A percentile compares a stretch with the other conserved stretches of the same genome.
Conservation (phyloP, 23 tunicate species). For the Diplosoma virens region DNA sequence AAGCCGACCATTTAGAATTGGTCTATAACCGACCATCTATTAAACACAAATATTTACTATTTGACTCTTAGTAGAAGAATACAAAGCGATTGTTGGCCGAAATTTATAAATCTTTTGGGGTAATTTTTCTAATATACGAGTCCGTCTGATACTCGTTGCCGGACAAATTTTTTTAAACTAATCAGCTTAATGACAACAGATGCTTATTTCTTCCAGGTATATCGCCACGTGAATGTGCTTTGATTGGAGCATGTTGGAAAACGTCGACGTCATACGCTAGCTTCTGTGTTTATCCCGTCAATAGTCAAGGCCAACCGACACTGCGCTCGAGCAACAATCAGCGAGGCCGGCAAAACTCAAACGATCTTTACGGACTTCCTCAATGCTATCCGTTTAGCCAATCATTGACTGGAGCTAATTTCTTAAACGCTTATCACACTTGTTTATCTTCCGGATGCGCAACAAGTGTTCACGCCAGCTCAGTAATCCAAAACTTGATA, state of each 20-base stretch:
- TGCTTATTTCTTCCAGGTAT: conserved; percentile 42
- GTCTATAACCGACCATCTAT: too few species aligned
- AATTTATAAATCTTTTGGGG: background rate
- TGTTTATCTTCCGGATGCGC: conserved; percentile 80
- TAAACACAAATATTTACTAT: too few species aligned
- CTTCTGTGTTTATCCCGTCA: conserved; percentile 65
- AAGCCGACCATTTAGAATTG: too few species aligned
- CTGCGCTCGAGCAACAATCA: conserved; percentile 51
- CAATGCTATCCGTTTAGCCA: conserved; percentile 50
- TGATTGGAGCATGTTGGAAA: conserved; percentile 87
- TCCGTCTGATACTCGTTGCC: too few species aligned
- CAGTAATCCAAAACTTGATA: background rate
- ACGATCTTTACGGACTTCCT: conserved; percentile 46
- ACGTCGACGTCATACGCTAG: background rate
- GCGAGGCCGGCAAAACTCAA: background rate
- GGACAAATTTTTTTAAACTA: background rate
- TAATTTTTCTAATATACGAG: too few species aligned
- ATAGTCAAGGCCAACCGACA: conserved; percentile 3
- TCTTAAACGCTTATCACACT: conserved; percentile 47
- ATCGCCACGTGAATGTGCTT: conserved; percentile 56
- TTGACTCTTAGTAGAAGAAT: too few species aligned
- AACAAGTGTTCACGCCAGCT: conserved; percentile 9
- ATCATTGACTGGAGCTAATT: conserved; percentile 13
- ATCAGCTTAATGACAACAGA: background rate
- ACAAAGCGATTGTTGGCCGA: background rate